Percentiles rank a stretch among this genome's conserved stretches.
Conservation (phyloP, 2,888 invertebrate genomes). For the Pollenia labialis region DNA sequence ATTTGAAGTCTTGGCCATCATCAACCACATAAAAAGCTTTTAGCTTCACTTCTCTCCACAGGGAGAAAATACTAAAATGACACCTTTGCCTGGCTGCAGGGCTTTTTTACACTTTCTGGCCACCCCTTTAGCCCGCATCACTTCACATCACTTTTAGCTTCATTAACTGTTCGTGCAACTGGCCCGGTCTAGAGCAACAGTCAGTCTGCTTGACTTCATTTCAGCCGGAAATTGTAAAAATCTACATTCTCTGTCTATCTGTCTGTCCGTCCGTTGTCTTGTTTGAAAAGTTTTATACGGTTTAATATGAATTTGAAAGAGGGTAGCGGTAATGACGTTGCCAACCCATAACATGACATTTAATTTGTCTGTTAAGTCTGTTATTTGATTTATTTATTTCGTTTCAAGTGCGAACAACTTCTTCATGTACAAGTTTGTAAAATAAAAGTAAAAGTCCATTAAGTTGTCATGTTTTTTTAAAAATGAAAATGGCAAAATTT, state of each 20-base stretch:
- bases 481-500: neutral
- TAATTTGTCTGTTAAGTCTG: conserved; percentile 57
- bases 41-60: neutral
- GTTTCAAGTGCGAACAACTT: conserved; percentile 28
- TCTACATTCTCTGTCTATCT: conserved; percentile 45
- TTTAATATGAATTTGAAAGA: neutral
- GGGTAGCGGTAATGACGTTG: conserved; percentile 49
- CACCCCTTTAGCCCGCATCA: neutral
- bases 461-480: conserved; percentile 28
- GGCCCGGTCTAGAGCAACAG: conserved; percentile 39
- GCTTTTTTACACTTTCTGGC: neutral
- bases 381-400: conserved; percentile 64
- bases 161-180: neutral
- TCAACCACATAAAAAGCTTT: conserved; percentile 22
- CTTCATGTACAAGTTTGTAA: conserved; percentile 3
- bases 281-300: conserved; percentile 12
- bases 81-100: conserved; percentile 22
- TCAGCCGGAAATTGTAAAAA: conserved; percentile 61
- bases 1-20: conserved; percentile 20
- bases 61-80: conserved; percentile 9
- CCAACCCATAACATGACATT: conserved; percentile 55
- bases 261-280: too few relatives aligned
- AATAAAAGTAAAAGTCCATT: conserved; percentile 65
- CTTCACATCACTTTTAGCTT: conserved; percentile 19
- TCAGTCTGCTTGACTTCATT: conserved; percentile 54